Evolutionary conservation across 2,888 invertebrate genomes (phyloP).

Genomic region (Aelia acuminata): DNA sequence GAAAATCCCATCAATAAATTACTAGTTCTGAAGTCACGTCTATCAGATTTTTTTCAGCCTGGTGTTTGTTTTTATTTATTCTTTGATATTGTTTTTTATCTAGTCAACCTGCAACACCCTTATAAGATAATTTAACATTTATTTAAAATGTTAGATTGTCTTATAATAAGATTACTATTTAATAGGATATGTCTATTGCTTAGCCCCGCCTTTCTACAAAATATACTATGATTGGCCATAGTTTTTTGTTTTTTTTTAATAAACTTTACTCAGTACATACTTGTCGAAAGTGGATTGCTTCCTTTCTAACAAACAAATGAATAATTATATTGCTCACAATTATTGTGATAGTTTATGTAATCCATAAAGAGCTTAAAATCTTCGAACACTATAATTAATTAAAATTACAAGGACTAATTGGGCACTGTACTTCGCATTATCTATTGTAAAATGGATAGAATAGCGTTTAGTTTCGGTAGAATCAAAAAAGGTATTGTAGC

Average conservation of each 20-base stretch:
- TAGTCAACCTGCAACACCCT: not conserved
- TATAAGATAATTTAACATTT: too few relatives aligned
- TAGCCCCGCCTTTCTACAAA: too few relatives aligned
- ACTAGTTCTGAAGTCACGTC: slow-evolving; percentile 7
- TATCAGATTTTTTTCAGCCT: not conserved
- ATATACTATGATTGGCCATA: too few relatives aligned
- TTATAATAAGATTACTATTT: too few relatives aligned
- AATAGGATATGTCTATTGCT: too few relatives aligned
- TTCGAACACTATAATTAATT: not conserved
- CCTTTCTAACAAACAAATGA: too few relatives aligned
- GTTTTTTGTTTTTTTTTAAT: too few relatives aligned
- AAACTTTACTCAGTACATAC: too few relatives aligned
- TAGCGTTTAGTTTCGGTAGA: not conserved
- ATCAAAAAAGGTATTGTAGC: slow-evolving; percentile 22
- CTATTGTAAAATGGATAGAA: not conserved
- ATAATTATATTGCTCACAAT: not conserved
- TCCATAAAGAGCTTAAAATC: not conserved
- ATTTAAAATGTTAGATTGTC: too few relatives aligned
- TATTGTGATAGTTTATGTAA: too few relatives aligned
- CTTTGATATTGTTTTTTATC: not conserved
- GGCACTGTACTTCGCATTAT: not conserved
- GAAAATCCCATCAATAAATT: slow-evolving; percentile 9
- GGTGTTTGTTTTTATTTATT: slow-evolving; percentile 3
- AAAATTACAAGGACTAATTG: slow-evolving; percentile 26
- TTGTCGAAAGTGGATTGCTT: too few relatives aligned